phyloP scores from a whole-genome alignment of 2,888 invertebrate species.

The Tenodera sinensis region DNA sequence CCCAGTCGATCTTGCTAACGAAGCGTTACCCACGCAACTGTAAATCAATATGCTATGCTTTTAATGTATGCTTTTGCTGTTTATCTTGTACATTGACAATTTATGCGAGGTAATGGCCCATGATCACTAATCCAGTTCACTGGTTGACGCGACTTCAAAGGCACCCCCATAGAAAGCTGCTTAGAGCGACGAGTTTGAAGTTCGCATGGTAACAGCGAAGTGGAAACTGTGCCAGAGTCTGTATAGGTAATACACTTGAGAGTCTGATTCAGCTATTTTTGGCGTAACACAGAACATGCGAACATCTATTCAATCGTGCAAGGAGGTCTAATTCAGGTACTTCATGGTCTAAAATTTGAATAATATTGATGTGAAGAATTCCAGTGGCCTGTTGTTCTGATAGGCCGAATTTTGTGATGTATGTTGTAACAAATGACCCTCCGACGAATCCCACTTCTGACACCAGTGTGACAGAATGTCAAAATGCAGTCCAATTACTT shows the following conservation, averaged over 20 bases:
- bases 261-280: no score
- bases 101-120: not conserved
- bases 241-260: not conserved
- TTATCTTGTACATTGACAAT: not conserved
- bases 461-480: no score
- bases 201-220: not conserved
- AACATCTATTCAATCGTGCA: no score
- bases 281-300: no score
- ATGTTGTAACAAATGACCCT: no score
- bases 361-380: no score
- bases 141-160: not conserved
- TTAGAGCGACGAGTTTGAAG: not conserved
- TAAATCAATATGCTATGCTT: not conserved
- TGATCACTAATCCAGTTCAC: not conserved
- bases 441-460: no score
- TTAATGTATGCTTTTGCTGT: not conserved
- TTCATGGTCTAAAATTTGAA: no score
- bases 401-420: no score
- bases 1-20: not conserved
- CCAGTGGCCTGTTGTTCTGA: no score
- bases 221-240: not conserved
- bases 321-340: no score
- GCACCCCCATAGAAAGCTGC: not conserved
- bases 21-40: not conserved
- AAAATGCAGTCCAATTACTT: no score